Conservation (phyloP, 2,888 invertebrate species). For the Acanthococcus lagerstroemiae region DNA sequence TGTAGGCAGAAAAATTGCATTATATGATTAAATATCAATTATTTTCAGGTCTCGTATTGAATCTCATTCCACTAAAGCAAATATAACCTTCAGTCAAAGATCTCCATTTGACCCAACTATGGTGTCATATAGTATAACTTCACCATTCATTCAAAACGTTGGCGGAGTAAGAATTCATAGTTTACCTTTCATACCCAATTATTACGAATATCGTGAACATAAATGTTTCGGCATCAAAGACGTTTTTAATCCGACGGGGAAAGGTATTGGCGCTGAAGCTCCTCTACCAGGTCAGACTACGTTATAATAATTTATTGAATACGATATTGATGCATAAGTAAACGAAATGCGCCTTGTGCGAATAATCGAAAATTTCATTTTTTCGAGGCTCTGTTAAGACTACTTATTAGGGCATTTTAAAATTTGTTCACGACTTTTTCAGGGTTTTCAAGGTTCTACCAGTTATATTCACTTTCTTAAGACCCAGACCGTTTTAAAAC, state of each 20-base stretch:
- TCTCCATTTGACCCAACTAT: constrained; percentile 78
- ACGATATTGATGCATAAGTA: too few relatives aligned
- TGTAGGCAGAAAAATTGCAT: not conserved
- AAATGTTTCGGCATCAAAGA: constrained; percentile 60
- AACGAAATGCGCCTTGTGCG: too few relatives aligned
- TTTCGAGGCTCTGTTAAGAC: too few relatives aligned
- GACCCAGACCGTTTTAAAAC: too few relatives aligned
- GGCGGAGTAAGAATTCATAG: constrained; percentile 60
- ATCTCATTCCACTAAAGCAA: constrained; percentile 69
- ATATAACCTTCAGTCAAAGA: constrained; percentile 64
- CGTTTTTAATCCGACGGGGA: constrained; percentile 62
- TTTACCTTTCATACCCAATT: constrained; percentile 54
- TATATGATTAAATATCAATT: constrained; percentile 14
- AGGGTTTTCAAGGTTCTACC: too few relatives aligned
- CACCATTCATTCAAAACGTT: constrained; percentile 50
- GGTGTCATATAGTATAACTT: constrained; percentile 44
- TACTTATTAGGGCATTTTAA: too few relatives aligned
- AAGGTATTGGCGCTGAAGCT: constrained; percentile 36
- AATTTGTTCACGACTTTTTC: too few relatives aligned
- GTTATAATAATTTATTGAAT: not conserved
- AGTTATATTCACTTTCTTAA: too few relatives aligned
- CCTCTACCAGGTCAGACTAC: constrained; percentile 34
- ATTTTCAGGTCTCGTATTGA: constrained; percentile 53
- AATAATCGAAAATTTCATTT: too few relatives aligned
- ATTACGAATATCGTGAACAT: constrained; percentile 40